phyloP scores from a whole-genome alignment of 2,797 vertebrate genomes.

The Melopsittacus undulatus region DNA sequence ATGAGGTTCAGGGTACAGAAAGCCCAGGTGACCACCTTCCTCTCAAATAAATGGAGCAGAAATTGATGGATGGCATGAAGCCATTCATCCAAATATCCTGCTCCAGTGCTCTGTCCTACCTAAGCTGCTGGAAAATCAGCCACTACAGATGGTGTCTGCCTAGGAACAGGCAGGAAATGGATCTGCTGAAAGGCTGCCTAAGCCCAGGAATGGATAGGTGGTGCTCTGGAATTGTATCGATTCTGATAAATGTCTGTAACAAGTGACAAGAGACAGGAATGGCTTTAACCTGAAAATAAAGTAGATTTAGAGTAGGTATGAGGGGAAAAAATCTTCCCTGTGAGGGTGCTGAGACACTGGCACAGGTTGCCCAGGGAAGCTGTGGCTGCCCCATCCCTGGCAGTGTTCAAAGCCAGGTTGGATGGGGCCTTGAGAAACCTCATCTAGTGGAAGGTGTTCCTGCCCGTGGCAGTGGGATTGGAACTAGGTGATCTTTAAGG shows the following conservation, averaged over 20 bases:
- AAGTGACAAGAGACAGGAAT: not conserved
- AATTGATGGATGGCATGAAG: not conserved
- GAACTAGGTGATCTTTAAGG: not conserved
- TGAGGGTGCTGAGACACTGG: no score
- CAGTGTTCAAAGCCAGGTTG: not conserved
- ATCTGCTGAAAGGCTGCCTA: not conserved
- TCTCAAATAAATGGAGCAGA: not conserved
- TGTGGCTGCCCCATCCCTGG: no score
- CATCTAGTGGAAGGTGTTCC: not conserved
- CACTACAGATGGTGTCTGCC: not conserved
- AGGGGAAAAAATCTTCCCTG: no score
- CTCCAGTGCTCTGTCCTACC: not conserved
- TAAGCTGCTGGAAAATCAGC: not conserved
- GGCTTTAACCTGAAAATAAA: not conserved
- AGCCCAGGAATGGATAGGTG: not conserved
- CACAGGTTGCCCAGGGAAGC: no score
- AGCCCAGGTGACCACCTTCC: not conserved
- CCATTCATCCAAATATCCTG: not conserved
- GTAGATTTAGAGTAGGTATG: not conserved
- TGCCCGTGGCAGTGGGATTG: not conserved
- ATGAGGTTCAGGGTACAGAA: not conserved
- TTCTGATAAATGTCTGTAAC: not conserved
- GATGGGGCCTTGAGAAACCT: not conserved
- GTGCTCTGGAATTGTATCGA: not conserved
- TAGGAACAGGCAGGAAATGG: not conserved